Evolutionary conservation across 1,140 invertebrate species (phyloP), one percentile per base, ranked within the genome.

Genomic region (Wasmannia auropunctata): DNA sequence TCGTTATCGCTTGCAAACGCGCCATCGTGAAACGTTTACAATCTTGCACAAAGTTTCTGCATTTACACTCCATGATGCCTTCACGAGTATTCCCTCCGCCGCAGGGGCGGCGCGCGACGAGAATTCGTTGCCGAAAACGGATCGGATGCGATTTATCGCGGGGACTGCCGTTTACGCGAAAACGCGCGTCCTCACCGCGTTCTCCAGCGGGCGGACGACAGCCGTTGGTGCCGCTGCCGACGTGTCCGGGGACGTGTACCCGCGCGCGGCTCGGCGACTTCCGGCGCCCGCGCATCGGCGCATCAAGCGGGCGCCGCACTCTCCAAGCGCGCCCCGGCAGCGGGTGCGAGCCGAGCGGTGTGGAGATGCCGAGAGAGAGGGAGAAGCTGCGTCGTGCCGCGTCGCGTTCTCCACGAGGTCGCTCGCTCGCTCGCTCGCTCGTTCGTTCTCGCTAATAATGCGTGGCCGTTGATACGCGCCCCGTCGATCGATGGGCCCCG

Each of bases 201-300:
- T 60, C 67, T 56, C 67, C 79, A 70, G 49, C 65, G 37, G 28
- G n/a, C 28, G n/a, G 49, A 25, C 40, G 67, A 69, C 34, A 80
- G 14, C 16, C 80, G 80, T 49, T 75, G 80, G 31, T 28, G 80
- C 69, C 56, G 80, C 25, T 83, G 80, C 56, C 80, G 79, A 84
- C 80, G 80, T 84, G 65, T 51, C 56, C 72, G 72, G 70, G 72
- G 72, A 62, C 75, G 81, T 77, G 94, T 95, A 63, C 34, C n/a
- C 94, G 92, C 95, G 76, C 77, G 77, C 63, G 63, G 31, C 95
- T 95, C 95, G 95, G 92, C 94, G 93, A 92, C 95, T 94, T 93
- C 94, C 92, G 94, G 92, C 94, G 94, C 94, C 94, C 93, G 94
- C 92, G 93, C 93, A 92, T 93, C 87, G 91, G 89, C 93, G 95